These are phyloP conservation scores for Ochropacha duplaris DNA, from an alignment of 2,888 invertebrate species.

Conservation along the genomic window DNA sequence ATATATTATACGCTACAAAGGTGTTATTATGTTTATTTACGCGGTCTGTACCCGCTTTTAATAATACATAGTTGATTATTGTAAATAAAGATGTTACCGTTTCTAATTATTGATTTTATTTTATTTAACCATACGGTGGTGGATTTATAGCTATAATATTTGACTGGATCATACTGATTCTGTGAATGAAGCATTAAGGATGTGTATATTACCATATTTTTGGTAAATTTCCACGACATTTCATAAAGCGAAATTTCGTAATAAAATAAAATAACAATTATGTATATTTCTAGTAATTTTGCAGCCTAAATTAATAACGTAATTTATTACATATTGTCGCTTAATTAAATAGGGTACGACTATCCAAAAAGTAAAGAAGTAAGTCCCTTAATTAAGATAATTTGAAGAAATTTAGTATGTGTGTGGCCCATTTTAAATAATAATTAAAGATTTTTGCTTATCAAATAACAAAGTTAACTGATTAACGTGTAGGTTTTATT, in stretches of 20 bases:
- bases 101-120: conserved; percentile 35
- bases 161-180: neutral
- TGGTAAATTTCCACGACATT: too few species aligned
- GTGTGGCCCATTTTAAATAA: neutral
- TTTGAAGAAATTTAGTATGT: neutral
- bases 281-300: too few species aligned
- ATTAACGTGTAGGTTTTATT: neutral
- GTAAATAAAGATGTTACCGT: conserved; percentile 66
- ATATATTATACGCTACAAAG: neutral
- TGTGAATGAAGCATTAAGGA: neutral
- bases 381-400: too few species aligned
- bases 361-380: too few species aligned
- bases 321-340: too few species aligned
- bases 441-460: neutral
- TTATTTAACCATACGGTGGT: conserved; percentile 26
- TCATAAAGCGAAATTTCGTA: too few species aligned
- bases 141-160: neutral
- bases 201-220: too few species aligned
- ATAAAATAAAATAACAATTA: too few species aligned
- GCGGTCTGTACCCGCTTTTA: neutral
- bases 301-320: too few species aligned
- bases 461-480: neutral
- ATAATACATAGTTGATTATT: conserved; percentile 7
- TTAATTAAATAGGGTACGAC: too few species aligned
- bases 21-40: neutral